Percentiles rank a stretch among this genome's conserved stretches.
Evolutionary conservation across 2,888 invertebrate genomes (phyloP).

Genomic region (Hypomecis punctinalis): DNA sequence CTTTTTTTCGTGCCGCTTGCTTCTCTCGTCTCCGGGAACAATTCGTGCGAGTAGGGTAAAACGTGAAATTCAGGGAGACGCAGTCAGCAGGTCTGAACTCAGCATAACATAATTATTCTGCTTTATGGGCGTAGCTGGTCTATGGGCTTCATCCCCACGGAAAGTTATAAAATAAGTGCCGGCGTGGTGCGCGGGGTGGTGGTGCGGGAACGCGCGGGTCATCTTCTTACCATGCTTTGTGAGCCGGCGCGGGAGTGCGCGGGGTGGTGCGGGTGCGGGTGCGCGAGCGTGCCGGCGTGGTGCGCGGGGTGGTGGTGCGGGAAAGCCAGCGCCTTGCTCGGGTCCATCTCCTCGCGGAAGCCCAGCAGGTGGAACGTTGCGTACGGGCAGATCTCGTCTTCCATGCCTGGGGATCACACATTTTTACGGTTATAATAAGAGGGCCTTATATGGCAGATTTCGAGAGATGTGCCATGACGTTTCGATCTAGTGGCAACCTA

Average conservation of each 20-base stretch:
- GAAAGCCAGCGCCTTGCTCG: conserved; percentile 93
- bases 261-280: conserved; percentile 89
- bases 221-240: conserved; percentile 91
- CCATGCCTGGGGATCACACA: conserved; percentile 89
- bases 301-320: conserved; percentile 93
- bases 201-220: background rate
- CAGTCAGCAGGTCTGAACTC: no score
- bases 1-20: no score
- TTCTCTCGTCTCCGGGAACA: no score
- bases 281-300: conserved; percentile 93
- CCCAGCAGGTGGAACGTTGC: conserved; percentile 98
- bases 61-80: no score
- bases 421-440: background rate
- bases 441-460: background rate
- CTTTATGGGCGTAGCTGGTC: no score
- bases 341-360: conserved; percentile 98
- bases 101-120: no score
- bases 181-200: no score
- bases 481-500: no score
- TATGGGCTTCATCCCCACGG: no score
- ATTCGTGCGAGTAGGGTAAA: no score
- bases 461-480: no score
- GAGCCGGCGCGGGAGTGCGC: conserved; percentile 94
- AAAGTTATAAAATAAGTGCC: no score
- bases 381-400: conserved; percentile 98